phyloP scores from a whole-genome alignment of 2,797 vertebrate genomes.

The Myotis findleyi region DNA sequence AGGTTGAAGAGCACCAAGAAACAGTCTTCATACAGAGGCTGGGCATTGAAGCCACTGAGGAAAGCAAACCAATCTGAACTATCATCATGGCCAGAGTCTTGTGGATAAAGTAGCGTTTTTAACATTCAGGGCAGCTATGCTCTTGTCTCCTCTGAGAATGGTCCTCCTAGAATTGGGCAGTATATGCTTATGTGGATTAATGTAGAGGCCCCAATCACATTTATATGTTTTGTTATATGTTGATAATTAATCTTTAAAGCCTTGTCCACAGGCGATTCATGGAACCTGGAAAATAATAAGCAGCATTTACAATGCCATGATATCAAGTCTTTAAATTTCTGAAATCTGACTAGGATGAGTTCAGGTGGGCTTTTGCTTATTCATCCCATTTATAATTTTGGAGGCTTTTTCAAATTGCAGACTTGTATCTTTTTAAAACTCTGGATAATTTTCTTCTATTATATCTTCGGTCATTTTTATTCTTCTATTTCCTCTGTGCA shows the following conservation, averaged over 20 bases:
- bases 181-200: background rate
- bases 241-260: background rate
- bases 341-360: background rate
- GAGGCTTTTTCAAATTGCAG: background rate
- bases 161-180: background rate
- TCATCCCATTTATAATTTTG: background rate
- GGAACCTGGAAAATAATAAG: background rate
- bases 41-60: slow-evolving; percentile 93
- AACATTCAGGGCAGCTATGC: background rate
- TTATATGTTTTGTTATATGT: background rate
- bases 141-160: background rate
- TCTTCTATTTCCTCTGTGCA: background rate
- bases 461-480: background rate
- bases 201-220: background rate
- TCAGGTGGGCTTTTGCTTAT: background rate
- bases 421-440: background rate
- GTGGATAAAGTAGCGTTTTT: slow-evolving; percentile 92
- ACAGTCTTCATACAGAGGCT: slow-evolving; percentile 95
- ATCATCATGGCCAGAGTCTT: slow-evolving; percentile 93
- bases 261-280: background rate
- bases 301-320: background rate
- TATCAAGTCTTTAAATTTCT: slow-evolving; percentile 23
- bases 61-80: slow-evolving; percentile 94
- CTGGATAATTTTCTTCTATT: background rate
- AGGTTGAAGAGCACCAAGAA: slow-evolving; percentile 94